phyloP scores from a whole-genome alignment of 2,113 vertebrate genomes.

The Pogonocichla stellata region DNA sequence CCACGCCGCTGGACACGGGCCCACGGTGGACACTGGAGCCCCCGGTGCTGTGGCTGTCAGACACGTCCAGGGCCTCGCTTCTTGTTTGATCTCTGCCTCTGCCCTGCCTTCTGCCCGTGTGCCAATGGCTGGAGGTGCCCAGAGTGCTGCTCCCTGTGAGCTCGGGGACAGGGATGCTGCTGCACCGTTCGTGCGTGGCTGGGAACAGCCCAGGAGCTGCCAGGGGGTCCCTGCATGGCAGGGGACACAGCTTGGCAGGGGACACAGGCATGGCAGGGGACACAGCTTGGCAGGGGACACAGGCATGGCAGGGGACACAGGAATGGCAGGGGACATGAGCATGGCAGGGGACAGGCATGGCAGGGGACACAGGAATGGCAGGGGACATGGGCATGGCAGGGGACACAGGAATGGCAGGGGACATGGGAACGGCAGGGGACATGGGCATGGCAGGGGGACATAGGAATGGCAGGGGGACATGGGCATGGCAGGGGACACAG shows the following conservation, averaged over 20 bases:
- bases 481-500: not conserved
- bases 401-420: not conserved
- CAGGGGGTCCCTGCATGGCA: too few relatives aligned
- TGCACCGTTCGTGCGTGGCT: accelerated
- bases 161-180: accelerated
- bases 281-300: too few relatives aligned
- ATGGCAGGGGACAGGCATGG: not conserved
- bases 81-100: accelerated
- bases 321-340: too few relatives aligned
- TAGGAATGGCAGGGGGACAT: not conserved
- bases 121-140: too few relatives aligned
- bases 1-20: not conserved
- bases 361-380: not conserved
- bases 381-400: not conserved
- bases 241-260: not conserved
- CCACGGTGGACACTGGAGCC: accelerated
- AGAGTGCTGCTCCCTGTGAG: accelerated
- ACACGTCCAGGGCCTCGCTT: accelerated
- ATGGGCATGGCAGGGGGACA: too few relatives aligned
- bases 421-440: accelerated
- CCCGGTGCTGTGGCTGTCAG: accelerated
- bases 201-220: not conserved
- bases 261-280: not conserved
- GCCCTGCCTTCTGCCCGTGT: accelerated
- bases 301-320: not conserved